Evolutionary conservation across 2,113 vertebrate genomes (phyloP), one percentile per base, ranked within the genome.

Genomic region (Hippolais icterina): DNA sequence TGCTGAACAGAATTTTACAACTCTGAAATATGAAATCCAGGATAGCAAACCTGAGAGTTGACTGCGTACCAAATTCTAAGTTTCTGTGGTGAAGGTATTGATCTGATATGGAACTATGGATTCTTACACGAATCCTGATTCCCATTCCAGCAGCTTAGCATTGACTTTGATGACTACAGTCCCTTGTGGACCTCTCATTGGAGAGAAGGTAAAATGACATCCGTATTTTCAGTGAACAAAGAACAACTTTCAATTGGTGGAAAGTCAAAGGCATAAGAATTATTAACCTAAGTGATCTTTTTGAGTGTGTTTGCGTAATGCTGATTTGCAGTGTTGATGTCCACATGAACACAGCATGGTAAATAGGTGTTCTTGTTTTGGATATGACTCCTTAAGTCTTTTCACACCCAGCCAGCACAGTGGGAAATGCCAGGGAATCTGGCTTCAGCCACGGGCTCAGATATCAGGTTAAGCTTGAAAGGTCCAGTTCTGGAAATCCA

Each of bases 381-480:
- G 66, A 83, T 74, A 35, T 78, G 64, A 75, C 39, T 92, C 33
- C 89, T 81, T 63, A 49, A 3, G 4, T 47, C 33, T 89, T 95
- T 93, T 83, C 89, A 90, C 56, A 89, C 41, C 60, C 64, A 90
- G 64, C 69, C 42, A 83, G 68, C 59, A 57, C 47, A 75, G 76
- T 64, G 83, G 83, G 76, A 94, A 95, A 81, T 89, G 64, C 72
- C 93, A 94, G 56, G 14, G 64, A 92, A 86, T 81, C 72, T 97
- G 89, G 61, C 68, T 66, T 81, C 72, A 93, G 54, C 44, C 91
- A 63, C 54, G 42, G 33, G 12, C 50, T 93, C 60, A 59, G 79
- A 37, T 94, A 90, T 47, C 93, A 83, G 81, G 95, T 84, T 86
- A 89, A 75, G 69, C 86, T 89, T 90, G 95, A 95, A 93, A 95